Evolutionary conservation across 2,797 vertebrate genomes (phyloP).

Genomic region (Tadarida brasiliensis): DNA sequence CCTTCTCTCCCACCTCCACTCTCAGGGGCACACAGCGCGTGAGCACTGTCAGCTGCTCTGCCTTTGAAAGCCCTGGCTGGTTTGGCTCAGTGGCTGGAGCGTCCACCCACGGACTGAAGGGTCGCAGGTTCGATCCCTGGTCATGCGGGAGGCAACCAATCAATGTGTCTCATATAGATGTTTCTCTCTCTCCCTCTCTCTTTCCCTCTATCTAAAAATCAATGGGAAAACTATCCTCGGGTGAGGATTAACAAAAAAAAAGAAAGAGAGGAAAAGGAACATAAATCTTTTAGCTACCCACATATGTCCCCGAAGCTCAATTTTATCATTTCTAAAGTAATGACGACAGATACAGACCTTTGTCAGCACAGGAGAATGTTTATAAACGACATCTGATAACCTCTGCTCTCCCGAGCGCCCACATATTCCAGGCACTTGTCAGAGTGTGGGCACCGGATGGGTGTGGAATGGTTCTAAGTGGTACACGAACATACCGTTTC

Average conservation of each 20-base stretch:
- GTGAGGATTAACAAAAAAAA: not conserved
- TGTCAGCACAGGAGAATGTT: not conserved
- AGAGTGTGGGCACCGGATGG: not conserved
- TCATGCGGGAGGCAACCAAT: no score
- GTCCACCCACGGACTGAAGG: no score
- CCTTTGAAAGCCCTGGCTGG: not conserved
- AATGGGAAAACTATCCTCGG: no score
- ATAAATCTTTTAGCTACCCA: not conserved
- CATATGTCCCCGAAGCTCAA: not conserved
- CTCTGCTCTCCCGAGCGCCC: not conserved
- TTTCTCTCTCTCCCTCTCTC: no score
- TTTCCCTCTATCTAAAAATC: no score
- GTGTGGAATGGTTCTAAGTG: not conserved
- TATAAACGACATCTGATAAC: not conserved
- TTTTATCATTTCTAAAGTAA: not conserved
- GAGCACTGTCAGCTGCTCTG: not conserved
- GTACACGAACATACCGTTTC: not conserved
- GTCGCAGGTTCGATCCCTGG: no score
- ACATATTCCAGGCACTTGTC: not conserved
- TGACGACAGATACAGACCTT: not conserved
- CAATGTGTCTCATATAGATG: no score
- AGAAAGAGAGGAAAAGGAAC: no score
- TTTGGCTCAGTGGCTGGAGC: no score
- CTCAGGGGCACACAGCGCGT: rapidly evolving
- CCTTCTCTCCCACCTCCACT: not conserved